These are phyloP conservation scores for Boloria selene DNA, from an alignment of 2,888 invertebrate species.

Conservation along the genomic window DNA sequence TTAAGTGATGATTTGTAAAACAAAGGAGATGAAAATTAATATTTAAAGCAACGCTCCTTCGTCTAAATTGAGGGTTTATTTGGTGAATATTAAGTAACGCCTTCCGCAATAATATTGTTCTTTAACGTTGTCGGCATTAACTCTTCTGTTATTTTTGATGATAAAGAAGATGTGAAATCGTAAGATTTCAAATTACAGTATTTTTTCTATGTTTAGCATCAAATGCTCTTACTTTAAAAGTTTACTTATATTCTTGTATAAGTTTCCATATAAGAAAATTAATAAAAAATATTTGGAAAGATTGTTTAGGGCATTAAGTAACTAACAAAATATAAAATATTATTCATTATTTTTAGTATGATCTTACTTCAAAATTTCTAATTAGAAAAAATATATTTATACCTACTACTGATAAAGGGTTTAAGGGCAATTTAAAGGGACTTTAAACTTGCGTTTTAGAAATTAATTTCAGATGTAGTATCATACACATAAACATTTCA, in stretches of 20 bases:
- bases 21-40: conserved; percentile 48
- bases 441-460: not conserved
- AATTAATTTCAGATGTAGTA: not conserved
- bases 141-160: conserved; percentile 5
- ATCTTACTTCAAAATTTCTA: too few species aligned
- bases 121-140: not conserved
- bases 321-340: too few species aligned
- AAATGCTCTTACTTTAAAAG: too few species aligned
- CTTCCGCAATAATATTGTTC: conserved; percentile 26
- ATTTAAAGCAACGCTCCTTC: conserved; percentile 45
- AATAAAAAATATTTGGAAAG: too few species aligned
- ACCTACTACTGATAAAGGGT: too few species aligned
- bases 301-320: too few species aligned
- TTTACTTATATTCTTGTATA: too few species aligned
- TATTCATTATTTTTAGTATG: too few species aligned
- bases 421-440: too few species aligned
- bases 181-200: not conserved
- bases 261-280: too few species aligned
- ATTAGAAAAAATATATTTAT: too few species aligned
- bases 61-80: conserved; percentile 41
- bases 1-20: conserved; percentile 46
- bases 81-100: conserved; percentile 34
- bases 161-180: not conserved
- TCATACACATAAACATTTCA: not conserved
- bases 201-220: too few species aligned